Base-by-base conservation (phyloP, 2,113 vertebrate genomes). In the Lamprotornis superbus region DNA sequence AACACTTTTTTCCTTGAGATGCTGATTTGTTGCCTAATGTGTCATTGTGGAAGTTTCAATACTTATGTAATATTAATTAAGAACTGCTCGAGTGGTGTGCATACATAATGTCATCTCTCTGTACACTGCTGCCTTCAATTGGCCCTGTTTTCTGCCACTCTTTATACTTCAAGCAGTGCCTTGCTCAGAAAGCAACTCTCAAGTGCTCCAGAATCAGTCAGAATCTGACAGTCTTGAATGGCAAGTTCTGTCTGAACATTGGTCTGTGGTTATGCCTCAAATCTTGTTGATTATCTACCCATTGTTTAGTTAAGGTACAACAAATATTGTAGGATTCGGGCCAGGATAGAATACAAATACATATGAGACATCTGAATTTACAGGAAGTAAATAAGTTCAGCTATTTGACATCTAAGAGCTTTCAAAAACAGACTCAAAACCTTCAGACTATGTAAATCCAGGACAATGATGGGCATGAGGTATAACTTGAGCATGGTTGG, bases 21-120 rank as follows among this genome's bases (percentile, higher is more conserved):
- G 46, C 35, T 93, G 84, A 87, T 90, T 94, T 85, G 49, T 93
- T 95, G 67, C 37, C 52, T 87, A 81, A 84, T 60, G 28, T 86
- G 59, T 83, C 71, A 83, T 67, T 87, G 89, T 67, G 52, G 27
- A 92, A 95, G 35, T 77, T 63, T 92, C 63, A 95, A 89, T 40
- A 37, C 90, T 91, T 95, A 46, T 1, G 21, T 47, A 84, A 78
- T 78, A 87, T 84, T 73, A 94, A 93, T 94, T 88, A 63, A 74
- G 33, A 91, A 24, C 61, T 80, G 57, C 42, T 86, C 23, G 49
- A 53, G 9, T 18, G 11, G 17, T 71, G 30, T 82, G 52, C 35
- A 35, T 55, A 42, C 8, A 24, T 33, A 77, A 83, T 73, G 22
- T 56, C 15, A 15, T 42, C 18, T 60, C 42, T 85, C 69, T 71